Percentiles rank a stretch among this genome's conserved stretches.
Evolutionary conservation across 1,140 invertebrate species (phyloP).

Genomic region (Aporrectodea caliginosa): DNA sequence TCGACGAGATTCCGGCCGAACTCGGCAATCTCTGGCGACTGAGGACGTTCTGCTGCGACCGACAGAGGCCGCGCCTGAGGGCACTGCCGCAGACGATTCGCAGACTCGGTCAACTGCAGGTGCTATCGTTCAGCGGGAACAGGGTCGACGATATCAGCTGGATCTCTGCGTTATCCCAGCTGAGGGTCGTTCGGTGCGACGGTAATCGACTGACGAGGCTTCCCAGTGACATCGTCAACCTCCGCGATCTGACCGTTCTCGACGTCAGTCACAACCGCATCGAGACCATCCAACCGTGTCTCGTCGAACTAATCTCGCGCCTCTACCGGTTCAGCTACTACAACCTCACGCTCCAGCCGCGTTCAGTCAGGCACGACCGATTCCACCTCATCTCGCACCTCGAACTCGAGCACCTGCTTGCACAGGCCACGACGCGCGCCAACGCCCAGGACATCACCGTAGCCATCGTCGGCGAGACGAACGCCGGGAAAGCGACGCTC

Average conservation of each 20-base stretch:
- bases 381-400: constrained; percentile 18
- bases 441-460: constrained; percentile 22
- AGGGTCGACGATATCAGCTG: constrained; percentile 29
- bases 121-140: constrained; percentile 33
- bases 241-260: constrained; percentile 27
- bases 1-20: constrained; percentile 30
- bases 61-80: constrained; percentile 25
- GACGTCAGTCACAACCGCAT: constrained; percentile 33
- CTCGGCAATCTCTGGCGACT: constrained; percentile 25
- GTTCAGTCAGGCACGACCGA: constrained; percentile 13
- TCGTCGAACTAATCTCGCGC: constrained; percentile 27
- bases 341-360: constrained; percentile 31
- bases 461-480: constrained; percentile 30
- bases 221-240: constrained; percentile 27
- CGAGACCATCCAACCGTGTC: constrained; percentile 21
- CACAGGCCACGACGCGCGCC: constrained; percentile 6
- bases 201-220: constrained; percentile 29
- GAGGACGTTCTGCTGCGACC: constrained; percentile 29
- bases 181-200: constrained; percentile 27
- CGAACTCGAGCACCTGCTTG: constrained; percentile 27
- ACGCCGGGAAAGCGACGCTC: constrained; percentile 30
- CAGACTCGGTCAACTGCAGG: constrained; percentile 14
- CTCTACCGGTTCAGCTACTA: constrained; percentile 33
- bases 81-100: constrained; percentile 19
- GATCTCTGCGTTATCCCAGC: constrained; percentile 12